Evolutionary conservation across 2,888 invertebrate species (phyloP).

Genomic region (Melinaea marsaeus): DNA sequence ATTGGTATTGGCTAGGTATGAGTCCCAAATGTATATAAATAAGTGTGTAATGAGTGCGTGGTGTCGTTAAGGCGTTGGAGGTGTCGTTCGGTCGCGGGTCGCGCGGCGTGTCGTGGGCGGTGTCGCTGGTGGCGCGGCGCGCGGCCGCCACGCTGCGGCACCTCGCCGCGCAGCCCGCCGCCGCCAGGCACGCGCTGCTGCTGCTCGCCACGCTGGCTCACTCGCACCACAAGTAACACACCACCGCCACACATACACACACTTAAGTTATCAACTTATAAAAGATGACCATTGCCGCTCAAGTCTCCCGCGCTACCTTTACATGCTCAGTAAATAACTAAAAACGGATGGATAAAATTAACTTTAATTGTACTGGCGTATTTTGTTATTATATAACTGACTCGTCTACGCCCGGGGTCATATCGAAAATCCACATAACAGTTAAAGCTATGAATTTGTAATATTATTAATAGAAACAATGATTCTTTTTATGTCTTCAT

Average conservation of each 20-base stretch:
- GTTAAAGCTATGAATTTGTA: no score
- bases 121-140: conserved; percentile 53
- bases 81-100: conserved; percentile 58
- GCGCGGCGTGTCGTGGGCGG: conserved; percentile 58
- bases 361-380: no score
- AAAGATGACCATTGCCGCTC: no score
- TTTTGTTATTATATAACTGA: no score
- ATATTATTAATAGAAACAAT: no score
- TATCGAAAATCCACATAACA: no score
- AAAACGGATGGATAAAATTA: no score
- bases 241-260: not conserved
- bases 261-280: not conserved
- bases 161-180: conserved; percentile 48
- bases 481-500: no score
- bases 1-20: not conserved
- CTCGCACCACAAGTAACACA: conserved; percentile 43
- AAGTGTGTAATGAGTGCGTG: not conserved
- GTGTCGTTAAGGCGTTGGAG: conserved; percentile 49
- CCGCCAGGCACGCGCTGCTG: conserved; percentile 51
- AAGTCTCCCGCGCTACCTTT: no score
- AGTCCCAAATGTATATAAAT: not conserved
- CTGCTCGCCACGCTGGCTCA: conserved; percentile 54
- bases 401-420: no score
- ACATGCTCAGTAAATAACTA: no score
- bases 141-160: conserved; percentile 53